Evolutionary conservation across 2,888 invertebrate genomes (phyloP), one percentile per base, ranked within the genome.

Genomic region (Andrena minutula): DNA sequence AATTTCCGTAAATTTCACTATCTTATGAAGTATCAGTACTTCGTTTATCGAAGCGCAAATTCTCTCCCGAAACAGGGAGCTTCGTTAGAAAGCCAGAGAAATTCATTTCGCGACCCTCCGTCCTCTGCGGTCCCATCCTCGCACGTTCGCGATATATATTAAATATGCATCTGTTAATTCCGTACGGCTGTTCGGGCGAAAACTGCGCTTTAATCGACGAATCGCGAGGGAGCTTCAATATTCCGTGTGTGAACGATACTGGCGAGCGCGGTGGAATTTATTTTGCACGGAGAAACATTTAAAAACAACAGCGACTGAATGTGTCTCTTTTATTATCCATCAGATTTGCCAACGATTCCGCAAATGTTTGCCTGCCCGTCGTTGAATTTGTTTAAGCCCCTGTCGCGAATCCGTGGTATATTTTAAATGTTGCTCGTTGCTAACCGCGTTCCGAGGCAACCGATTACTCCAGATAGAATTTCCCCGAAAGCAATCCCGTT

Each of bases 401-500:
- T 1, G 23, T 20, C 23, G 10, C 23, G 12, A 20, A 0, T 26
- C 23, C 4, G 10, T 4, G 56, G 8, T 56, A 7, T 56, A 56
- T 26, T 20, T 23, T 20, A 56, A 56, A 56, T 4, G 26, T 4
- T 53, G 0, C n/a, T 8, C 53, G 8, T 10, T 23, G 58, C n/a
- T 8, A 16, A 35, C 4, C 16, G n/a, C 26, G 3, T 32, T n/a
- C 20, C 23, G 8, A 51, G 20, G 26, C n/a, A 58, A 47, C 32
- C 20, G 56, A 68, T 79, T 49, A 23, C 32, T 7, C 7, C 4
- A 7, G 6, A 6, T 4, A 2, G 61, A 61, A 16, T 77, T 63
- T 26, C n/a, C 2, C 28, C 10, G 32, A 65, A 79, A 70, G 79
- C 69, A 79, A 79, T 79, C 65, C 60, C 58, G 79, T 58, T 79